Percentiles rank a stretch among this genome's conserved stretches.
Evolutionary conservation across 1,140 invertebrate species (phyloP).

Genomic region (Bombus cullumanus): DNA sequence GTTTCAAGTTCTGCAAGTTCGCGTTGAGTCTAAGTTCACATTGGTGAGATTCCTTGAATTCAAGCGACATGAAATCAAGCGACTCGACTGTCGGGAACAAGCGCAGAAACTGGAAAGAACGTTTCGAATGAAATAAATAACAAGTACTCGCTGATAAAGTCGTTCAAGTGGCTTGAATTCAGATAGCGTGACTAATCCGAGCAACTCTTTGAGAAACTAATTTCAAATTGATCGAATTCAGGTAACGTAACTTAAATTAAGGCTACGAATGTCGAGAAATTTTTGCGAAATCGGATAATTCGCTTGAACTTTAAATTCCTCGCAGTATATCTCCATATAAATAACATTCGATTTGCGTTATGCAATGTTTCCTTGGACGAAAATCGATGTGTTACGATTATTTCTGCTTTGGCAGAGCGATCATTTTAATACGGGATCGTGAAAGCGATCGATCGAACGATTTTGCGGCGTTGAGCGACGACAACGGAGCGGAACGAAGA

Average conservation of each 20-base stretch:
- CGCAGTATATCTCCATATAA: neutral
- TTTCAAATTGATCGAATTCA: too few species aligned
- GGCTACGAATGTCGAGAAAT: neutral
- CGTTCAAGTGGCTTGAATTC: neutral
- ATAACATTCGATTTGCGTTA: neutral
- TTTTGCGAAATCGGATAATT: neutral
- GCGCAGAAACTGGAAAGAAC: neutral
- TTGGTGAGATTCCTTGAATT: neutral
- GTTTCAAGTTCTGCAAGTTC: neutral
- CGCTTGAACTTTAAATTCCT: neutral
- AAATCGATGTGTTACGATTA: slow-evolving; percentile 2
- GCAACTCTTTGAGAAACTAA: too few species aligned
- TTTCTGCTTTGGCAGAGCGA: slow-evolving; percentile 13
- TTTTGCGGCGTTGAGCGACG: slow-evolving; percentile 12
- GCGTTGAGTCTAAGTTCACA: too few species aligned
- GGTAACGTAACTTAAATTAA: too few species aligned
- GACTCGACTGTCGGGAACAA: too few species aligned
- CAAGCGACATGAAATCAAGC: too few species aligned
- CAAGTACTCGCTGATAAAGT: neutral
- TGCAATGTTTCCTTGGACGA: neutral
- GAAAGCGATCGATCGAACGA: slow-evolving; percentile 40
- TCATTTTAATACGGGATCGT: slow-evolving; percentile 34
- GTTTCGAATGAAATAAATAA: neutral
- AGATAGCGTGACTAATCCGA: too few species aligned
- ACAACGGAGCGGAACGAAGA: slow-evolving; percentile 56